Conservation (phyloP, 2,888 invertebrate species). For the Daptonema setosum region DNA sequence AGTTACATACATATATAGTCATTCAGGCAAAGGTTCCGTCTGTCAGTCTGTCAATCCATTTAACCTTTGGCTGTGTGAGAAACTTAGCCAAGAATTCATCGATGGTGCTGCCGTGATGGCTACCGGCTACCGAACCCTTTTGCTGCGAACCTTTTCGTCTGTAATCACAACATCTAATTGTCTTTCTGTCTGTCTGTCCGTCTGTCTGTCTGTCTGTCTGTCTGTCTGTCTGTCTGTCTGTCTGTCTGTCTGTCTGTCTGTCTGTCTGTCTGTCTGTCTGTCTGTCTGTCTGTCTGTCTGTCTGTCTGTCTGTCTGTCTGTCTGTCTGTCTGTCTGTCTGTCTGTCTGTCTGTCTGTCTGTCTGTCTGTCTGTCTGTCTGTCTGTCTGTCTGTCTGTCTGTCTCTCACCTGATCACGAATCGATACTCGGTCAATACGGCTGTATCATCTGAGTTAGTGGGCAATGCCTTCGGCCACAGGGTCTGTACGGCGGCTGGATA, state of each 20-base stretch:
- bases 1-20: background rate
- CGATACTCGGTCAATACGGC: conserved; percentile 14
- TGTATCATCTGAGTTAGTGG: conserved; percentile 12
- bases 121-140: conserved; percentile 33
- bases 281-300: no score
- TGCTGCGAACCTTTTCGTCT: background rate
- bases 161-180: background rate
- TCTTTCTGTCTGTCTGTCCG: no score
- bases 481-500: conserved; percentile 34
- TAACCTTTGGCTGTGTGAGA: conserved; percentile 60
- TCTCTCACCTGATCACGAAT: conserved; percentile 12
- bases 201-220: no score
- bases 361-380: background rate
- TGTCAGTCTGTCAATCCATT: no score
- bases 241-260: no score
- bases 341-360: no score
- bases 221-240: no score
- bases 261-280: no score
- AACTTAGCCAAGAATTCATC: conserved; percentile 79
- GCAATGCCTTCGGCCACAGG: conserved; percentile 30
- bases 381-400: background rate
- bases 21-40: no score
- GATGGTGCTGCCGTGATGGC: conserved; percentile 46
- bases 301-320: no score
- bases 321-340: no score